phyloP scores from a whole-genome alignment of 2,113 vertebrate species.

The Anser brachyrhynchus region DNA sequence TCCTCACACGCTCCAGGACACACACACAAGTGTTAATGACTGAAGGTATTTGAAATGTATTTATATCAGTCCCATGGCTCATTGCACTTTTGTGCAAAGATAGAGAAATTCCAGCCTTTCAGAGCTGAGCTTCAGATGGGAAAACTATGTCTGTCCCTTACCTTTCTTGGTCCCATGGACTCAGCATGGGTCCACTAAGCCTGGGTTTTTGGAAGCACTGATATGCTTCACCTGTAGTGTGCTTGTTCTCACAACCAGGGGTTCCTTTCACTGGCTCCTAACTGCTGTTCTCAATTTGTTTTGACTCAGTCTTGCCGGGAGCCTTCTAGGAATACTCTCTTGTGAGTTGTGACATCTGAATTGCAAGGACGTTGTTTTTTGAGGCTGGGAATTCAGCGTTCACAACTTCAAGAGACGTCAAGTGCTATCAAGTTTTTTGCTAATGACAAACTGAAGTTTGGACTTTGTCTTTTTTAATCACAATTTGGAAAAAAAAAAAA shows the following conservation, averaged over 20 bases:
- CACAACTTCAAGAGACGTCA: not conserved
- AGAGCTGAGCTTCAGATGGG: not conserved
- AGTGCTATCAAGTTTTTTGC: not conserved
- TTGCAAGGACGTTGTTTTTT: not conserved
- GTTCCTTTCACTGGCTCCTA: not conserved
- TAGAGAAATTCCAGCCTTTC: not conserved
- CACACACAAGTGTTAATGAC: not conserved
- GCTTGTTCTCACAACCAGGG: not conserved
- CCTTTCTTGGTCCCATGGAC: not conserved
- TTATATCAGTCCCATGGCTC: not conserved
- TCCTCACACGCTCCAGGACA: fast-evolving
- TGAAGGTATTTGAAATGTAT: not conserved
- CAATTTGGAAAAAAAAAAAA: not conserved
- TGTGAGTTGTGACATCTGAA: not conserved
- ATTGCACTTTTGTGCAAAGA: not conserved
- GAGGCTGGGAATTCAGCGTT: not conserved
- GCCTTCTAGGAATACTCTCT: not conserved
- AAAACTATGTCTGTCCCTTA: not conserved
- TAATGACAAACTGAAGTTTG: fast-evolving
- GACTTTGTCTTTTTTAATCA: not conserved
- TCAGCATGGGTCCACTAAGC: not conserved
- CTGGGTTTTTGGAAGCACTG: not conserved
- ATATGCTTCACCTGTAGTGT: not conserved
- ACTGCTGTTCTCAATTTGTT: not conserved
- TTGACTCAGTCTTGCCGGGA: not conserved